These are phyloP conservation scores for Protomyctophum bolini DNA, from an alignment of 2,113 vertebrate species.

Conservation along the genomic window DNA sequence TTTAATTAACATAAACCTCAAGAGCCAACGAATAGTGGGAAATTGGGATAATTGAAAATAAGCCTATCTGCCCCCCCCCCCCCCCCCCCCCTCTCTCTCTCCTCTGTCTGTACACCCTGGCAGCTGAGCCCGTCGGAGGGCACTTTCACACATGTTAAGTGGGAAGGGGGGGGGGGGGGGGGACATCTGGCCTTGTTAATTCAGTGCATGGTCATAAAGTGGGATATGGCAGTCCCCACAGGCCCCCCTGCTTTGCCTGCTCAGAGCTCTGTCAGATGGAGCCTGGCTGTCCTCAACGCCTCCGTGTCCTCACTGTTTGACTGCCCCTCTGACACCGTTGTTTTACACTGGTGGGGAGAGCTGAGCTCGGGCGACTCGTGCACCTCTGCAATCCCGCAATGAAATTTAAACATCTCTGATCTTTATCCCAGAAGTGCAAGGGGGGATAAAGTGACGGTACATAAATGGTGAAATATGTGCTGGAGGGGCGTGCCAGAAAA, in stretches of 20 bases:
- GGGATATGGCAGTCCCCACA: conserved; percentile 70
- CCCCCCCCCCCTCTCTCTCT: conserved; percentile 37
- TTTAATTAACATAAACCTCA: conserved; percentile 73
- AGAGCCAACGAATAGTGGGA: conserved; percentile 62
- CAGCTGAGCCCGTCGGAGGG: conserved; percentile 73
- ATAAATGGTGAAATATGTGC: conserved; percentile 21
- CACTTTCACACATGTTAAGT: conserved; percentile 75
- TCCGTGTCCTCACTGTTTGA: conserved; percentile 49
- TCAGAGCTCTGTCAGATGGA: conserved; percentile 60
- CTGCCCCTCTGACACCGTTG: conserved; percentile 48
- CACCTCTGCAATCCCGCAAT: conserved; percentile 11
- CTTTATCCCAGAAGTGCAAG: conserved; percentile 6
- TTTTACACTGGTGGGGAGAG: conserved; percentile 15
- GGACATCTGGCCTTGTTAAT: conserved; percentile 79
- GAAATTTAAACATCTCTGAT: conserved; percentile 28
- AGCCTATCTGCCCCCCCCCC: not conserved
- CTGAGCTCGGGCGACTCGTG: conserved; percentile 11
- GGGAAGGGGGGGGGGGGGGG: conserved; percentile 34
- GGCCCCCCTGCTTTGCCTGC: conserved; percentile 53
- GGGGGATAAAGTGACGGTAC: conserved; percentile 19
- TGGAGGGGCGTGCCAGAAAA: conserved; percentile 14
- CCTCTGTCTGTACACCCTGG: conserved; percentile 66
- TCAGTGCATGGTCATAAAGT: conserved; percentile 77
- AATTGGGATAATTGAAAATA: conserved; percentile 80
- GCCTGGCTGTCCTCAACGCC: conserved; percentile 37